Conservation (phyloP, 2,113 vertebrate genomes). For the Saimiri boliviensis region DNA sequence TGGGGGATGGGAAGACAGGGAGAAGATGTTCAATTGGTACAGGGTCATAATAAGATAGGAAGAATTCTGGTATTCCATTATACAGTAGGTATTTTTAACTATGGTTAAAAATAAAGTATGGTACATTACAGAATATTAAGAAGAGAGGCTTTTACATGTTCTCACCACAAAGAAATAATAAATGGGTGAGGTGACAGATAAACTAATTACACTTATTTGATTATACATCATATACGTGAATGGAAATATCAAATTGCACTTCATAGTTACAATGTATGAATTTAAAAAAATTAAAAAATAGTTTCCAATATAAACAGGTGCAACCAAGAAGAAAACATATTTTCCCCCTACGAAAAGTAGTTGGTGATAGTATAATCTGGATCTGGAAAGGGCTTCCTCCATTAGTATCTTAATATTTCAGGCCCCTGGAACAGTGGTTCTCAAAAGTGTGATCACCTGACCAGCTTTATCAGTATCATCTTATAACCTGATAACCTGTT, state of each 20-base stretch:
- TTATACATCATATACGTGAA: background rate
- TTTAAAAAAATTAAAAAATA: background rate
- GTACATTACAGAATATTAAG: background rate
- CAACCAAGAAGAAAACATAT: background rate
- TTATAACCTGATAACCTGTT: background rate
- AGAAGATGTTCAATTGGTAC: background rate
- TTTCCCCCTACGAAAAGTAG: background rate
- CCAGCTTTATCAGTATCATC: background rate
- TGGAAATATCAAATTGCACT: background rate
- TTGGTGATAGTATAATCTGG: background rate
- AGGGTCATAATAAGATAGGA: background rate
- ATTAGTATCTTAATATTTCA: background rate
- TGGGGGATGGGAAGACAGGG: background rate
- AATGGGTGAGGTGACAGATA: background rate
- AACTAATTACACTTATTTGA: background rate
- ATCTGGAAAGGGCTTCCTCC: background rate
- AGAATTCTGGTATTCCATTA: background rate
- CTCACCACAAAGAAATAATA: background rate
- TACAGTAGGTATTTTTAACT: background rate
- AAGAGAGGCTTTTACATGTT: background rate
- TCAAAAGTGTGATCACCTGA: background rate
- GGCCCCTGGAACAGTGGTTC: background rate
- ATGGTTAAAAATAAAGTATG: background rate
- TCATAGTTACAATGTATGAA: background rate
- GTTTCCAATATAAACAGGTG: background rate